phyloP scores from a whole-genome alignment of 1,140 invertebrate genomes.

The Neodiprion pinetum region DNA sequence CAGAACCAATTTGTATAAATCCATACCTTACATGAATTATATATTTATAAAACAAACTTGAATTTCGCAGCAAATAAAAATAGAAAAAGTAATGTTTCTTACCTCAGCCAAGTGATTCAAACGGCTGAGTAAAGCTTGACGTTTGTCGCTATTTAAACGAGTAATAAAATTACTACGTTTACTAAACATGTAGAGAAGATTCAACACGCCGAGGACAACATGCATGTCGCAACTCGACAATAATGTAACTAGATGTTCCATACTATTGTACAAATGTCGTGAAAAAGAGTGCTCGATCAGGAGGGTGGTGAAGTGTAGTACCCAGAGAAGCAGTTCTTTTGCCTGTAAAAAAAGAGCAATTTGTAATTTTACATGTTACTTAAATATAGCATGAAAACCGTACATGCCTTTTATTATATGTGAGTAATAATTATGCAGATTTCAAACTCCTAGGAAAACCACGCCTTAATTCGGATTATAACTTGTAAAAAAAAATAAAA shows the following conservation, averaged over 20 bases:
- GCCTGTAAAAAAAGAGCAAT: constrained; percentile 63
- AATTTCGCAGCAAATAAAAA: constrained; percentile 4
- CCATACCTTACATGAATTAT: neutral
- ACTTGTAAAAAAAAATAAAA: neutral
- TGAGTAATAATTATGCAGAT: constrained; percentile 10
- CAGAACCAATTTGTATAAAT: neutral
- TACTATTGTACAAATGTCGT: constrained; percentile 88
- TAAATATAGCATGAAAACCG: constrained; percentile 19
- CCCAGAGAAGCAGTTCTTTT: constrained; percentile 78
- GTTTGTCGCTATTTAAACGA: constrained; percentile 76
- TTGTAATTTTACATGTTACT: constrained; percentile 3
- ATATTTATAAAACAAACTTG: neutral
- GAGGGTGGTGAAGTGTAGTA: constrained; percentile 84
- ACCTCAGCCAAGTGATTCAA: constrained; percentile 86
- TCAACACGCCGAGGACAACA: constrained; percentile 85
- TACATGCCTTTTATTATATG: constrained; percentile 11
- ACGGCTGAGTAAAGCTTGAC: constrained; percentile 76
- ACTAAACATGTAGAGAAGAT: constrained; percentile 91
- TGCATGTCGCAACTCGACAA: constrained; percentile 87
- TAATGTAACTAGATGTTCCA: constrained; percentile 86
- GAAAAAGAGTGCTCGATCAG: constrained; percentile 93
- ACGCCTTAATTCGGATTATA: no score
- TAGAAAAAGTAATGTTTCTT: constrained; percentile 33
- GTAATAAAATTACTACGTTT: constrained; percentile 92
- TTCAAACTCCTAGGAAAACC: neutral